These are phyloP conservation scores for Cryptoblepharus egeriae DNA, from an alignment of 2,797 vertebrate species.

Conservation along the genomic window DNA sequence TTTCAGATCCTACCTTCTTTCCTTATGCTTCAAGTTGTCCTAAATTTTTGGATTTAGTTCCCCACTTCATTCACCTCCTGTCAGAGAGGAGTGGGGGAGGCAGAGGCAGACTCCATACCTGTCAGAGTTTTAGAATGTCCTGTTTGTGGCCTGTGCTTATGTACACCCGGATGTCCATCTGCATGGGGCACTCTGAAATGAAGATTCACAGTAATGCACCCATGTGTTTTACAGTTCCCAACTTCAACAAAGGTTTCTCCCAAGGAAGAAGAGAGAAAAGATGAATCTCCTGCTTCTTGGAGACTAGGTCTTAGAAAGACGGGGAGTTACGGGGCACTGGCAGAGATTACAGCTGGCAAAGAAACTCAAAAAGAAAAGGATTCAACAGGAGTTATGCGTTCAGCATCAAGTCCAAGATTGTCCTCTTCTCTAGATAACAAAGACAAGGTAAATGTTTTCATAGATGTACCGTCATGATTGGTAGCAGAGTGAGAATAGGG, in stretches of 20 bases:
- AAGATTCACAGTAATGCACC: constrained; percentile 23
- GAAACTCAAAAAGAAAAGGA: constrained; percentile 97
- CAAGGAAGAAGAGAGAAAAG: constrained; percentile 95
- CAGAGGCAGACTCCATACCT: background rate
- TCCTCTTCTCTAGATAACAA: constrained; percentile 96
- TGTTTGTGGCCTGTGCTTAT: constrained; percentile 13
- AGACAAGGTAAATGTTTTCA: constrained; percentile 79
- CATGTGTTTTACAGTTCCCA: constrained; percentile 76
- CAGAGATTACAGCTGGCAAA: constrained; percentile 96
- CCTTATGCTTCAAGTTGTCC: background rate
- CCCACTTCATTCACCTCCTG: background rate
- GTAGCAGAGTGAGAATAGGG: background rate
- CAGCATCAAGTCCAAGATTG: constrained; percentile 96
- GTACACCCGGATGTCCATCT: constrained; percentile 21
- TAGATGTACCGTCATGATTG: background rate
- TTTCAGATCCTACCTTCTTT: background rate
- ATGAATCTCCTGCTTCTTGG: constrained; percentile 97
- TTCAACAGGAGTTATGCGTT: constrained; percentile 93
- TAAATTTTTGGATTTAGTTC: background rate
- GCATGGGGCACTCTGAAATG: background rate
- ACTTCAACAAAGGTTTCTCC: constrained; percentile 85
- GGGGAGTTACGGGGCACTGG: constrained; percentile 95
- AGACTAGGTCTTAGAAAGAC: constrained; percentile 94
- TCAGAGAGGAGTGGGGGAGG: background rate
- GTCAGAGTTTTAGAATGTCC: constrained; percentile 12